A percentile compares a stretch with the other conserved stretches of the same genome.
phyloP scores from a whole-genome alignment of 2,888 invertebrate genomes.

The Salticus scenicus region DNA sequence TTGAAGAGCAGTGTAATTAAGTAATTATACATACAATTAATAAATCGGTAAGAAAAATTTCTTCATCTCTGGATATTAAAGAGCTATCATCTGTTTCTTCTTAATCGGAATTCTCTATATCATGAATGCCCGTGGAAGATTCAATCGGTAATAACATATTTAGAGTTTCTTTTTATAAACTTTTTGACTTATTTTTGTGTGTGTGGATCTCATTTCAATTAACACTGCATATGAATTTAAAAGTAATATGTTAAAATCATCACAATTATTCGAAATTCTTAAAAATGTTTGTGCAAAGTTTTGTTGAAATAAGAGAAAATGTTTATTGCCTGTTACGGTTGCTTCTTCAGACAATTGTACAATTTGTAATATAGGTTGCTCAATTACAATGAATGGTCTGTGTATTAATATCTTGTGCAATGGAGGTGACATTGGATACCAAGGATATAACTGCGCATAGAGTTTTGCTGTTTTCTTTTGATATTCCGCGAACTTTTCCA shows the following conservation, averaged over 20 bases:
- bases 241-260: not conserved
- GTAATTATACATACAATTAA: too few relatives aligned
- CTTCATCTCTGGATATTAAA: too few relatives aligned
- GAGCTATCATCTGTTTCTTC: too few relatives aligned
- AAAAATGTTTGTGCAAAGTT: not conserved
- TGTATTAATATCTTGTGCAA: slow-evolving; percentile 46
- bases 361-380: slow-evolving; percentile 19
- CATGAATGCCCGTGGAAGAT: too few relatives aligned
- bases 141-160: too few relatives aligned
- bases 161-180: too few relatives aligned
- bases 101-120: too few relatives aligned
- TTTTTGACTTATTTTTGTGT: too few relatives aligned
- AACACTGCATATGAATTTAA: too few relatives aligned
- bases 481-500: slow-evolving; percentile 22
- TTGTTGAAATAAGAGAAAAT: not conserved
- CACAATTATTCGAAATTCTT: not conserved
- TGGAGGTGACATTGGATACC: slow-evolving; percentile 54
- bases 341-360: slow-evolving; percentile 28
- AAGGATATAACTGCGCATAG: slow-evolving; percentile 43
- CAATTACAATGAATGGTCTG: slow-evolving; percentile 29
- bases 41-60: too few relatives aligned
- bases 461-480: slow-evolving; percentile 37
- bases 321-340: slow-evolving; percentile 19
- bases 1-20: too few relatives aligned
- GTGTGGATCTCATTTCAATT: too few relatives aligned